phyloP scores from a whole-genome alignment of 2,888 invertebrate genomes.

The Carpatolechia fugitivella region DNA sequence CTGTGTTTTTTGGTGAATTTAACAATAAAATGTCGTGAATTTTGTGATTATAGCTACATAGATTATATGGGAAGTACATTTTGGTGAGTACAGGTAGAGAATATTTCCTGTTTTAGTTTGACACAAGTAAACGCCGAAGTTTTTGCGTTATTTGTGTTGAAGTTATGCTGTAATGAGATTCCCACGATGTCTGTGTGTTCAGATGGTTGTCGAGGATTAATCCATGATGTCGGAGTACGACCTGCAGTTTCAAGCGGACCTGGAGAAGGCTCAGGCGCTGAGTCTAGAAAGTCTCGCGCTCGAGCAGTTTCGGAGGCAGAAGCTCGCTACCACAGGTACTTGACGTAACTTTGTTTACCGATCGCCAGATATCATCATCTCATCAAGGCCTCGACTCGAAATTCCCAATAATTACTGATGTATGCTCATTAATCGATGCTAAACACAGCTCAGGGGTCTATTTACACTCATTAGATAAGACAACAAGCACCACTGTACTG shows the following conservation, averaged over 20 bases:
- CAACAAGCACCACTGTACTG: not conserved
- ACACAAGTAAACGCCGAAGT: conserved; percentile 31
- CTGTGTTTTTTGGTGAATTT: too few species aligned
- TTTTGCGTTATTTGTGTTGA: conserved; percentile 41
- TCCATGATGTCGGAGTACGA: conserved; percentile 84
- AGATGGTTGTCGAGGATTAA: conserved; percentile 47
- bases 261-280: conserved; percentile 92
- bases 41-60: too few species aligned
- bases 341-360: conserved; percentile 64
- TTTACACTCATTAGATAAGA: not conserved
- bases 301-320: conserved; percentile 88
- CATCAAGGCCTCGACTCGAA: conserved; percentile 26
- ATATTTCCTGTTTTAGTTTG: conserved; percentile 31
- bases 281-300: conserved; percentile 92
- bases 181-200: conserved; percentile 54
- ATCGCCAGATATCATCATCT: conserved; percentile 37
- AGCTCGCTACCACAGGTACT: conserved; percentile 75
- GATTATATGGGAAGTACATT: conserved; percentile 39
- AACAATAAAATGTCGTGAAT: too few species aligned
- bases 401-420: conserved; percentile 5
- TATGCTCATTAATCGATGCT: not conserved
- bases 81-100: conserved; percentile 39
- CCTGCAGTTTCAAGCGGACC: conserved; percentile 90
- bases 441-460: not conserved
- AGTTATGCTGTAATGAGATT: conserved; percentile 38